phyloP scores from a whole-genome alignment of 2,113 vertebrate genomes.

The Toxotes chatareus region DNA sequence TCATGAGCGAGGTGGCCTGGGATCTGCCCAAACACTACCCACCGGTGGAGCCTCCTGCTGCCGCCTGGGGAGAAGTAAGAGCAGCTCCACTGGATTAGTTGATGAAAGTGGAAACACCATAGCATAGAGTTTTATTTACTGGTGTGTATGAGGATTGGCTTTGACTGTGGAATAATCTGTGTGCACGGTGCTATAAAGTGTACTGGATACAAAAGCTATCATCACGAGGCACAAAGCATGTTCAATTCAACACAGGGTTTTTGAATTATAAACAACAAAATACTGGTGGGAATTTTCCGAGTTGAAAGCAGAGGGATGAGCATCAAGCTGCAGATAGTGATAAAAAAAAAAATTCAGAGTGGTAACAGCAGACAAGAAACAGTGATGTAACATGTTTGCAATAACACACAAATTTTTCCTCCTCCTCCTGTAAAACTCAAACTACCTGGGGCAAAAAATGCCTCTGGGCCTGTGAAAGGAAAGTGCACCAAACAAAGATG shows the following conservation, averaged over 20 bases:
- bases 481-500: not conserved
- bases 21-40: conserved; percentile 96
- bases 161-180: not conserved
- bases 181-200: not conserved
- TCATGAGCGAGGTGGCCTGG: conserved; percentile 97
- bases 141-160: too few relatives aligned
- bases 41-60: conserved; percentile 94
- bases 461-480: not conserved
- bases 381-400: conserved; percentile 60
- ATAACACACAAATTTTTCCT: not conserved
- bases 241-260: not conserved
- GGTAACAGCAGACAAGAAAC: conserved; percentile 5
- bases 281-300: not conserved
- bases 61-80: conserved; percentile 94
- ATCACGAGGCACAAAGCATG: not conserved
- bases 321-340: not conserved
- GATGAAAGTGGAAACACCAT: too few relatives aligned
- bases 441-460: not conserved
- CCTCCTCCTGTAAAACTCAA: not conserved
- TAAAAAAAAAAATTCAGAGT: not conserved
- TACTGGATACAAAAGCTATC: not conserved
- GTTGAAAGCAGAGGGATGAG: not conserved
- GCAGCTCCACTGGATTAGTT: not conserved
- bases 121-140: too few relatives aligned
- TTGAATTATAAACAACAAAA: not conserved